Evolutionary conservation across 2,888 invertebrate species (phyloP).

Genomic region (Apantesis nais): DNA sequence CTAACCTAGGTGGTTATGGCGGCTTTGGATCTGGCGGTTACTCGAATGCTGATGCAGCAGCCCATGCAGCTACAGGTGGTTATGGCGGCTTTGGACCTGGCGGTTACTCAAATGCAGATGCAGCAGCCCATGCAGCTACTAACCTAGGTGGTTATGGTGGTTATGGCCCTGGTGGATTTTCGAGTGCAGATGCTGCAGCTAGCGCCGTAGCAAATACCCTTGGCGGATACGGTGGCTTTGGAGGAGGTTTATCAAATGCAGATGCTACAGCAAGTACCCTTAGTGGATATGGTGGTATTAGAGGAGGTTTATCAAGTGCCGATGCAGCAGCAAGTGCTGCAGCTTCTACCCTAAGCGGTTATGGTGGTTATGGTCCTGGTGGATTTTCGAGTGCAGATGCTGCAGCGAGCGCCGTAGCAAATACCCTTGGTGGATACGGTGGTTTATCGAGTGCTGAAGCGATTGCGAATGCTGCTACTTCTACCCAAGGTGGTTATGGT

Average conservation of each 20-base stretch:
- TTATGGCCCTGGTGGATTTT: conserved; percentile 3
- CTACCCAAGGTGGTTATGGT: not conserved
- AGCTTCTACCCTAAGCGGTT: not conserved
- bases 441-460: conserved; percentile 16
- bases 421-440: conserved; percentile 15
- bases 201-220: not conserved
- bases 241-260: conserved; percentile 9
- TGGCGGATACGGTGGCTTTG: conserved; percentile 20
- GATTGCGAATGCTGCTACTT: conserved; percentile 10
- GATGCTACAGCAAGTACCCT: conserved; percentile 19
- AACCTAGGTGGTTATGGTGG: conserved; percentile 15
- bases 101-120: conserved; percentile 11
- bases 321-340: conserved; percentile 10
- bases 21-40: not conserved
- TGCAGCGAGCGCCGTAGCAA: conserved; percentile 25
- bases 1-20: not conserved
- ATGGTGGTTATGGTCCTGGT: conserved; percentile 18
- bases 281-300: conserved; percentile 17
- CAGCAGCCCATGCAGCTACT: conserved; percentile 18
- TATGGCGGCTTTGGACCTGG: not conserved
- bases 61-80: conserved; percentile 1
- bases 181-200: conserved; percentile 19
- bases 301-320: not conserved
- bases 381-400: conserved; percentile 10
- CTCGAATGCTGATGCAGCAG: conserved; percentile 8